Percentiles rank a stretch among this genome's conserved stretches.
These are phyloP conservation scores for Zygothrica quintamaculata DNA, from an alignment of 2,888 invertebrate genomes.

Conservation along the genomic window DNA sequence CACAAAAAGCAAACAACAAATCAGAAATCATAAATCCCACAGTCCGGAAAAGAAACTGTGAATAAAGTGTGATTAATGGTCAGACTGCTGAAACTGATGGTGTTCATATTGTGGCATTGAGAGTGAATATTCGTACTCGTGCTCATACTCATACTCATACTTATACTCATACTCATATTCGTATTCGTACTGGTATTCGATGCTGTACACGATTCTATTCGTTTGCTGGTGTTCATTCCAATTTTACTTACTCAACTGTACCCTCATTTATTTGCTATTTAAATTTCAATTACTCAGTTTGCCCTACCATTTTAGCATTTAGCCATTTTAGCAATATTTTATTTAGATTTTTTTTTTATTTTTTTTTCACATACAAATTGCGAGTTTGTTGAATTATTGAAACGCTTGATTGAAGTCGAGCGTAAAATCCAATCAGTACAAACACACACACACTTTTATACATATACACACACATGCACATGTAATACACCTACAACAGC, in stretches of 20 bases:
- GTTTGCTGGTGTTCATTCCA: background rate
- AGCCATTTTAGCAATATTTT: conserved; percentile 10
- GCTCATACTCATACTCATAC: background rate
- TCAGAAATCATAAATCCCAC: conserved; percentile 36
- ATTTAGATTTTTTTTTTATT: conserved; percentile 2
- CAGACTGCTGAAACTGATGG: conserved; percentile 1
- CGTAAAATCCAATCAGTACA: conserved; percentile 62
- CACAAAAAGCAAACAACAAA: conserved; percentile 31
- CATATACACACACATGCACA: conserved; percentile 5
- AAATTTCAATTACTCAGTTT: conserved; percentile 69
- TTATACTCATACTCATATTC: background rate
- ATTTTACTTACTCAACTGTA: background rate
- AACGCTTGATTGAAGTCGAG: conserved; percentile 64
- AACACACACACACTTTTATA: conserved; percentile 8
- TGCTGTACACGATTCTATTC: conserved; percentile 2
- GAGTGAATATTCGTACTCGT: no score
- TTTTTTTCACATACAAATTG: conserved; percentile 34
- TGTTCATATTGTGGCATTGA: no score
- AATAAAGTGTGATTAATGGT: conserved; percentile 41
- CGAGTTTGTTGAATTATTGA: conserved; percentile 68
- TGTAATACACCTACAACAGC: conserved; percentile 9
- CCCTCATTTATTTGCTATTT: conserved; percentile 64
- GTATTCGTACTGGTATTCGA: background rate
- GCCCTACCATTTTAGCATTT: background rate
- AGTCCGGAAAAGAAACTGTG: background rate